Evolutionary conservation across 2,113 vertebrate genomes (phyloP), one percentile per base, ranked within the genome.

Genomic region (Eulemur macaco): DNA sequence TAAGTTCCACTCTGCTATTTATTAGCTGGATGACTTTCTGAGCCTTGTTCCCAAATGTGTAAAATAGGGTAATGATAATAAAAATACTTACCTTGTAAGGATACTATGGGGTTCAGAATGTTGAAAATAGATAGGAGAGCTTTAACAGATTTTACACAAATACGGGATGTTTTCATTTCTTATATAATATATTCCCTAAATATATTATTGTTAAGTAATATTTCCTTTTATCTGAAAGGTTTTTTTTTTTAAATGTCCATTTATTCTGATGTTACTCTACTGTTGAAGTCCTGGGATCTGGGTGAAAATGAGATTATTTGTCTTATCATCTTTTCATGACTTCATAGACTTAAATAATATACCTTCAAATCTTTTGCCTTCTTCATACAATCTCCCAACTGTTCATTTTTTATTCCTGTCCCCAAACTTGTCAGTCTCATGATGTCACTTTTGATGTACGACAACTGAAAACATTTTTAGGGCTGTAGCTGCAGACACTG

Each of bases 101-200:
- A 29, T 73, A 63, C 45, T 29, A 0, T 50, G n/a, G 45, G 21
- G 3, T 68, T 93, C n/a, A 47, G 21, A 88, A 92, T 86, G 37
- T 80, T 87, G 52, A 69, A 78, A 76, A 58, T 60, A 78, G n/a
- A 64, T 64, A 31, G 14, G 42, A 63, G 89, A 29, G 13, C 80
- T 71, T 69, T 94, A 91, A 66, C n/a, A 80, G 74, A 86, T 86
- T 94, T 86, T 82, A 94, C 13, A 56, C 18, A 86, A 80, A 88
- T 23, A 0, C 27, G 29, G 4, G 4, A 9, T 64, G 1, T 78
- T 85, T 86, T 82, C 18, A 11, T 60, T 76, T 85, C 29, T 34
- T 80, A n/a, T n/a, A n/a, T 68, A 69, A 29, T 82, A 69, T 77
- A n/a, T 34, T 68, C 42, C 21, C 29, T 92, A 64, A 76, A 37